Conservation (phyloP, 2,113 vertebrate genomes). For the Anhinga anhinga region DNA sequence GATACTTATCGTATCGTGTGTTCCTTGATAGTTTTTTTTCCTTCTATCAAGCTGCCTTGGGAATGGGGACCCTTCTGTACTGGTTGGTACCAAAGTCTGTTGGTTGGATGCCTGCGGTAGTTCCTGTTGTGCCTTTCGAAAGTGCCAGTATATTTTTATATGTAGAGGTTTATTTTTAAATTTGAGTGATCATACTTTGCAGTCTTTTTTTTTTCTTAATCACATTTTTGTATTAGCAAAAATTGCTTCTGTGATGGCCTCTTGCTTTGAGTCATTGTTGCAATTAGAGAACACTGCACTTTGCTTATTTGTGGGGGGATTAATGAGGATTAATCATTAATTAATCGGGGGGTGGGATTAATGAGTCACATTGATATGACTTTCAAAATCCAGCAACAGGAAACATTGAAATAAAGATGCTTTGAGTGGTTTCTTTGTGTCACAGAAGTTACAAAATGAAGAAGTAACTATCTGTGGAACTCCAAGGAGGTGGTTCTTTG, state of each 20-base stretch:
- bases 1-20: fast-evolving
- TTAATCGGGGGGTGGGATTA: not conserved
- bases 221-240: not conserved
- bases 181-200: not conserved
- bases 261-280: not conserved
- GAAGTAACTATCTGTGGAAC: not conserved
- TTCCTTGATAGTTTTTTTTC: not conserved
- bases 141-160: not conserved
- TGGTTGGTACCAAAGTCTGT: not conserved
- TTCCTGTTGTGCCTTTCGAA: not conserved
- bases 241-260: not conserved
- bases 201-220: not conserved
- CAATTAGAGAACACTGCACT: not conserved
- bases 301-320: not conserved
- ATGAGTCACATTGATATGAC: not conserved
- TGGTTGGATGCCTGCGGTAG: not conserved
- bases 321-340: not conserved
- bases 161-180: not conserved
- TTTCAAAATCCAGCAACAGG: not conserved
- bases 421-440: not conserved
- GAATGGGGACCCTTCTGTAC: not conserved
- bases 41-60: not conserved
- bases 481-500: not conserved
- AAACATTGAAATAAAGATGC: not conserved
- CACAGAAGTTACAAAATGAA: not conserved